A percentile compares a stretch with the other conserved stretches of the same genome.
phyloP scores from a whole-genome alignment of 2,113 vertebrate genomes.

The Uria aalge region DNA sequence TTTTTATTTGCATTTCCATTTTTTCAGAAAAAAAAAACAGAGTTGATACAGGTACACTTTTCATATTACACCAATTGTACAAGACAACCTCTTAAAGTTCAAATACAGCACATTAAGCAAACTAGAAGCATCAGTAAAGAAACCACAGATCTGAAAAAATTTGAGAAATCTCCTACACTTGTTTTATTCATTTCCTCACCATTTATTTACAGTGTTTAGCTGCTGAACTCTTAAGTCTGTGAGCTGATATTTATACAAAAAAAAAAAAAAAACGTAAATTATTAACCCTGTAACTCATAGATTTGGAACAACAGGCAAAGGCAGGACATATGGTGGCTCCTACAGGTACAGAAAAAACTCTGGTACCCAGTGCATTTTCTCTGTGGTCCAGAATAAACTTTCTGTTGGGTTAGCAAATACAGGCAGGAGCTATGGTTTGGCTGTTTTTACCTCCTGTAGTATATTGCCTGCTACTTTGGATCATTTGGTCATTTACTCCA shows the following conservation, averaged over 20 bases:
- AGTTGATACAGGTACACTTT: neutral
- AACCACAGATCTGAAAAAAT: neutral
- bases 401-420: neutral
- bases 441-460: neutral
- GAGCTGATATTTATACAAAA: neutral
- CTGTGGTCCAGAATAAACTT: neutral
- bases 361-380: neutral
- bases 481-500: neutral
- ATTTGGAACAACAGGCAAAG: neutral
- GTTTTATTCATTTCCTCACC: neutral
- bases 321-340: neutral
- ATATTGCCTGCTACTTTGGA: neutral
- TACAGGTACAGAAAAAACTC: neutral
- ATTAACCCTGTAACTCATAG: neutral
- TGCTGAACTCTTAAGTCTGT: neutral
- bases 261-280: neutral
- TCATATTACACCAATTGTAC: neutral
- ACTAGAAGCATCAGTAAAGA: neutral
- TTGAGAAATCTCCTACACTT: neutral
- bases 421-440: neutral
- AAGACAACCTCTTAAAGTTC: neutral
- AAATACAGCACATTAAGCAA: neutral
- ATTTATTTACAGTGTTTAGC: neutral
- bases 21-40: neutral
- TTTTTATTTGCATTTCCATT: constrained; percentile 39